A percentile compares a stretch with the other conserved stretches of the same genome.
These are phyloP conservation scores for Chrysoperla carnea DNA, from an alignment of 1,140 invertebrate species.

Conservation along the genomic window DNA sequence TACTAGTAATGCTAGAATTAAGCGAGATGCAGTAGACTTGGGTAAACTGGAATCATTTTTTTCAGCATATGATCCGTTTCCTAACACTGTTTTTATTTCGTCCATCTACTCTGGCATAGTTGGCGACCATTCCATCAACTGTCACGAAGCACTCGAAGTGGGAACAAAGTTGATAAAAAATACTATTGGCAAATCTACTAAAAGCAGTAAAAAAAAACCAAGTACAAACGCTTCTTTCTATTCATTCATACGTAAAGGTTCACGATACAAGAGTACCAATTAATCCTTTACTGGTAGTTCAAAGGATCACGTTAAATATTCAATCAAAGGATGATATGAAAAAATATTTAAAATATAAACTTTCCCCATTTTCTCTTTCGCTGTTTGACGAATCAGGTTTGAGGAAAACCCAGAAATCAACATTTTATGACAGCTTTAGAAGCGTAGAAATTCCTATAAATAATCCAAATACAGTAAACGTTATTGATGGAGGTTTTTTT, in stretches of 20 bases:
- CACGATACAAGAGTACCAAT: constrained; percentile 4
- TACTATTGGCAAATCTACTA: constrained; percentile 3
- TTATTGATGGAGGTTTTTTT: constrained; percentile 10
- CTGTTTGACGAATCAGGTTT: constrained; percentile 16
- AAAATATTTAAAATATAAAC: constrained; percentile 14
- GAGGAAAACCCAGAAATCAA: constrained; percentile 13
- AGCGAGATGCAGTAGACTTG: constrained; percentile 11
- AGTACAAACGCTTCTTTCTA: neutral
- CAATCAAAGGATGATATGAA: constrained; percentile 12
- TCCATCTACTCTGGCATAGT: constrained; percentile 8
- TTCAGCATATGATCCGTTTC: constrained; percentile 10
- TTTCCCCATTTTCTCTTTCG: constrained; percentile 14
- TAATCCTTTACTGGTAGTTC: constrained; percentile 12
- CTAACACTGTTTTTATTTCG: constrained; percentile 2
- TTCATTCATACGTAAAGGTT: constrained; percentile 1
- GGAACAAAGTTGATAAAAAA: constrained; percentile 6
- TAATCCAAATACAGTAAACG: neutral
- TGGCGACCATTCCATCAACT: constrained; percentile 9
- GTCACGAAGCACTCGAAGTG: constrained; percentile 11
- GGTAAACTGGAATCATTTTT: constrained; percentile 11
- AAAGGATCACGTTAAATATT: constrained; percentile 12
- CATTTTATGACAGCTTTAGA: constrained; percentile 9
- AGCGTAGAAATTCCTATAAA: neutral
- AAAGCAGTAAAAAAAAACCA: constrained; percentile 6
- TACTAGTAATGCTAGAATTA: constrained; percentile 8